These are phyloP conservation scores for Callimorpha dominula DNA, from an alignment of 2,888 invertebrate genomes.

Conservation along the genomic window DNA sequence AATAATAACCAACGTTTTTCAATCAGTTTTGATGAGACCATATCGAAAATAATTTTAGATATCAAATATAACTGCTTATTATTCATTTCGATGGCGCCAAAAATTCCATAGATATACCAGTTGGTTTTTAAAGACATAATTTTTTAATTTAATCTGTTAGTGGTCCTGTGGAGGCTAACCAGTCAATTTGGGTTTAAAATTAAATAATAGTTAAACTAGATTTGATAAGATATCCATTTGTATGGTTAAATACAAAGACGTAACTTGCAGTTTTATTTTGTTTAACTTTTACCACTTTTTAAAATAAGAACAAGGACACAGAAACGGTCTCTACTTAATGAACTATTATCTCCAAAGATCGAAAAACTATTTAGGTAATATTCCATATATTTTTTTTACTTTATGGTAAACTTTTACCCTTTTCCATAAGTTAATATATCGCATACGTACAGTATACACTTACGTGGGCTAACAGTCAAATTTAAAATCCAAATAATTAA, in stretches of 20 bases:
- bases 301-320: too few relatives aligned
- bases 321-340: neutral
- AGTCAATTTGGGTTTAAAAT: slow-evolving; percentile 49
- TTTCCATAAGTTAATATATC: too few relatives aligned
- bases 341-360: neutral
- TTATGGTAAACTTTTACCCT: too few relatives aligned
- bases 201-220: slow-evolving; percentile 16
- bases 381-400: neutral
- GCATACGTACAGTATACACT: too few relatives aligned
- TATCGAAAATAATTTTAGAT: slow-evolving; percentile 33
- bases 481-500: too few relatives aligned
- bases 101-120: slow-evolving; percentile 35
- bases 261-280: neutral
- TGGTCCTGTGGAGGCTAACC: slow-evolving; percentile 39
- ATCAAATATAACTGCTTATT: slow-evolving; percentile 48
- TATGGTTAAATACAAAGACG: neutral
- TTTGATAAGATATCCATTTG: neutral
- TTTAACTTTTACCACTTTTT: neutral
- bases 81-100: slow-evolving; percentile 53
- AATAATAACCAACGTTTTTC: slow-evolving; percentile 43
- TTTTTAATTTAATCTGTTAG: slow-evolving; percentile 42
- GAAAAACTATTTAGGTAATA: neutral
- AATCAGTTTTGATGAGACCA: slow-evolving; percentile 29
- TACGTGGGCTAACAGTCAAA: too few relatives aligned
- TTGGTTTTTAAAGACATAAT: slow-evolving; percentile 30